phyloP scores from a whole-genome alignment of 2,888 invertebrate genomes.

The Drosophila flavopinicola region DNA sequence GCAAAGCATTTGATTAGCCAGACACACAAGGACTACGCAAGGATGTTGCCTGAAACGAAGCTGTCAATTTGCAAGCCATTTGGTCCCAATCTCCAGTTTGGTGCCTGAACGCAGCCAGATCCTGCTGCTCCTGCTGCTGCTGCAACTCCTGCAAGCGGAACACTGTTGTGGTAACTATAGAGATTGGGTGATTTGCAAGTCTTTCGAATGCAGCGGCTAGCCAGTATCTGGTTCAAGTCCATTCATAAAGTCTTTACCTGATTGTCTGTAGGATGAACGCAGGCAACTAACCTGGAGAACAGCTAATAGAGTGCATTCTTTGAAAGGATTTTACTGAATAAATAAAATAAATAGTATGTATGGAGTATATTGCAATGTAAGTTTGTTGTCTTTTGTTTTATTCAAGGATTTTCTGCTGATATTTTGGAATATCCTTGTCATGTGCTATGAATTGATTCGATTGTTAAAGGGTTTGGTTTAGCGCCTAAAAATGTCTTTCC shows the following conservation, averaged over 20 bases:
- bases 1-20: conserved; percentile 73
- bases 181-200: conserved; percentile 6
- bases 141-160: conserved; percentile 8
- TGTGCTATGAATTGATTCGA: no score
- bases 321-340: background rate
- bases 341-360: no score
- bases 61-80: conserved; percentile 39
- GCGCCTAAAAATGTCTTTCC: no score
- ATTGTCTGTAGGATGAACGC: background rate
- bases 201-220: background rate
- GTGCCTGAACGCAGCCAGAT: background rate
- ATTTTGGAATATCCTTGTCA: no score
- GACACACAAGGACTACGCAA: conserved; percentile 21
- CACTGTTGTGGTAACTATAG: conserved; percentile 18
- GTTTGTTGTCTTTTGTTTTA: no score
- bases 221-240: no score
- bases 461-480: no score
- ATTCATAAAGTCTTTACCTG: conserved; percentile 11
- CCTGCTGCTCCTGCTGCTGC: no score
- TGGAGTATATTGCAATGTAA: no score
- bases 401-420: no score
- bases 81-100: conserved; percentile 5
- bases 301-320: conserved; percentile 2
- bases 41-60: conserved; percentile 40
- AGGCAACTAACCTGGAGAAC: background rate